Conservation (phyloP, 2,113 vertebrate species). For the Malurus cyaneus region DNA sequence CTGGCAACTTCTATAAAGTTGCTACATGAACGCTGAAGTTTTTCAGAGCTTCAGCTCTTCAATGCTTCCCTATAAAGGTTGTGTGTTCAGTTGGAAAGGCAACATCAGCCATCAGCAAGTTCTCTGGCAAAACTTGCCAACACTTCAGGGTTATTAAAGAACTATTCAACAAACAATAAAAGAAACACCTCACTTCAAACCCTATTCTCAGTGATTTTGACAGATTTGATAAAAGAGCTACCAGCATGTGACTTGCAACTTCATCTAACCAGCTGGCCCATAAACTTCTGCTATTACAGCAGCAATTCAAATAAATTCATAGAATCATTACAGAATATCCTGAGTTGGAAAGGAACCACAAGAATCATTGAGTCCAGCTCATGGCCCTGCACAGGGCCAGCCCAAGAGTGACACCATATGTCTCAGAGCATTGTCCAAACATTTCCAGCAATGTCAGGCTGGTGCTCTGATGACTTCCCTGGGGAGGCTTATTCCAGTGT, state of each 20-base stretch:
- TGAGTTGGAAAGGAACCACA: background rate
- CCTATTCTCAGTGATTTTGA: background rate
- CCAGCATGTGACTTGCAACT: background rate
- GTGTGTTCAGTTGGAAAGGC: background rate
- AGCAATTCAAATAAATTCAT: background rate
- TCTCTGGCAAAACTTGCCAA: background rate
- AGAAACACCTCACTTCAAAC: background rate
- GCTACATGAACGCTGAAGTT: background rate
- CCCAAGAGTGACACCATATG: background rate
- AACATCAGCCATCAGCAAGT: background rate
- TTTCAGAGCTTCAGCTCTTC: background rate
- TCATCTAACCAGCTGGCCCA: background rate
- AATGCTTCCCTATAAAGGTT: background rate
- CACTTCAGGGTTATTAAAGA: background rate
- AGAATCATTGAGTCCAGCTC: rapidly evolving
- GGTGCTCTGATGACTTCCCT: background rate
- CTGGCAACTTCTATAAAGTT: background rate
- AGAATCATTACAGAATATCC: background rate
- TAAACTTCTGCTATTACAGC: background rate
- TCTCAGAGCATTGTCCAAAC: background rate
- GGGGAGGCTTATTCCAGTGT: background rate
- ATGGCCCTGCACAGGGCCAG: background rate
- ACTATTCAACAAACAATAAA: background rate
- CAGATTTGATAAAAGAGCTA: background rate
- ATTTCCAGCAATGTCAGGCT: background rate